Evolutionary conservation across 2,888 invertebrate species (phyloP), one percentile per base, ranked within the genome.

Genomic region (Hoplodrina ambigua): DNA sequence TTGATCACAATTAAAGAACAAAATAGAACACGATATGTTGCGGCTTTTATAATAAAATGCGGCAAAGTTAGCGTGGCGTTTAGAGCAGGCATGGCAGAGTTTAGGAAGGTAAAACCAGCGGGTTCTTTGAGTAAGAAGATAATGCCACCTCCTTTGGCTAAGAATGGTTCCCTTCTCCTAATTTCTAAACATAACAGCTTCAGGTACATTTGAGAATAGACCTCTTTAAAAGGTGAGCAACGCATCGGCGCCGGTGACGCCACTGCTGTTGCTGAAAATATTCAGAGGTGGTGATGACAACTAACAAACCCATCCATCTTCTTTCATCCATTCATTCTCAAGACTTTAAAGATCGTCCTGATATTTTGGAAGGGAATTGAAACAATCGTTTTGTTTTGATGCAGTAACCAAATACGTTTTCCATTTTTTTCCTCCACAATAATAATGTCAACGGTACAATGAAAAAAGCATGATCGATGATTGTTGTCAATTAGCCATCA

Each of bases 401-500:
- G 19, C 1, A 20, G 20, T 20, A 17, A 2, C 20, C 17, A 10
- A 25, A 20, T 6, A 44, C 10, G 25, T 25, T 44, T 57, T 2
- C 15, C 17, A 19, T 19, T 17, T 41, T n/a, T 8, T 46, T 6
- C 10, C 4, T 15, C 25, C 17, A 50, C 20, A 49, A 25, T 25
- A 33, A 59, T 33, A 3, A 52, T 41, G 52, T 52, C 65, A 52
- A 7, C 13, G 6, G 37, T 1, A n/a, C 11, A 49, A 13, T 15
- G 4, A 56, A 13, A 71, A 61, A 56, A n/a, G 5, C 19, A 13
- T 5, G 44, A 56, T 20, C 41, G 37, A 37, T 59, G 37, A 25
- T 70, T 70, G 10, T 11, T 33, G 6, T 15, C 46, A 54, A 61
- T 70, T 49, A 55, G n/a, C 54, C 41, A 49, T 17, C 37, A 37